Percentiles rank a stretch among this genome's conserved stretches.
These are phyloP conservation scores for Zoanthus sansibaricus DNA, from an alignment of 92 coral and sea anemone species.

Conservation along the genomic window DNA sequence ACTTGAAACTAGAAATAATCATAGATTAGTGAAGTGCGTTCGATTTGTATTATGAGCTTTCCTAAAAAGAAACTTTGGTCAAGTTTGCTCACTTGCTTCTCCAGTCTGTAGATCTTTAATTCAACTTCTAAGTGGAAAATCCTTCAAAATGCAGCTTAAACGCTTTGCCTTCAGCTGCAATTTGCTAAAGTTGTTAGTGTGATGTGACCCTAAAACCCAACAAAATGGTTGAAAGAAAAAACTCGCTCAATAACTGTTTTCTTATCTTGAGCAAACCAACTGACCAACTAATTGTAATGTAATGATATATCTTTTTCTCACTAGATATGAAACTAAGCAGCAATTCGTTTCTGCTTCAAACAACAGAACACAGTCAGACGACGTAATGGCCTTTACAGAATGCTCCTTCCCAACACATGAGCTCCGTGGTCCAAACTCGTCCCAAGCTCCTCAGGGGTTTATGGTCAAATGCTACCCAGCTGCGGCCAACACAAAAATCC, in stretches of 20 bases:
- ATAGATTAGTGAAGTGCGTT: too few species aligned
- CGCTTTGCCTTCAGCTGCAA: too few species aligned
- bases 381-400: conserved; percentile 8
- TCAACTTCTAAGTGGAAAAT: too few species aligned
- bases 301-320: not conserved
- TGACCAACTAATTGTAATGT: not conserved
- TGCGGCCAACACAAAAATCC: conserved; percentile 6
- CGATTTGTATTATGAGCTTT: too few species aligned
- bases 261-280: not conserved
- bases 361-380: not conserved
- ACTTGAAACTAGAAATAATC: too few species aligned
- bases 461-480: conserved; percentile 17
- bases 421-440: conserved; percentile 3
- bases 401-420: conserved; percentile 7
- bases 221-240: too few species aligned
- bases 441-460: conserved; percentile 19
- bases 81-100: too few species aligned
- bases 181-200: too few species aligned
- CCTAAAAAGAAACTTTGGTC: too few species aligned
- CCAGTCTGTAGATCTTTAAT: too few species aligned
- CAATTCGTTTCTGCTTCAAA: not conserved
- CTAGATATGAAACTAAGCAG: conserved; percentile 15
- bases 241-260: not conserved
- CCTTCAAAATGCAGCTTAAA: too few species aligned
- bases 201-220: too few species aligned